These are phyloP conservation scores for Autographa gamma DNA, from an alignment of 2,888 invertebrate species.

Conservation along the genomic window DNA sequence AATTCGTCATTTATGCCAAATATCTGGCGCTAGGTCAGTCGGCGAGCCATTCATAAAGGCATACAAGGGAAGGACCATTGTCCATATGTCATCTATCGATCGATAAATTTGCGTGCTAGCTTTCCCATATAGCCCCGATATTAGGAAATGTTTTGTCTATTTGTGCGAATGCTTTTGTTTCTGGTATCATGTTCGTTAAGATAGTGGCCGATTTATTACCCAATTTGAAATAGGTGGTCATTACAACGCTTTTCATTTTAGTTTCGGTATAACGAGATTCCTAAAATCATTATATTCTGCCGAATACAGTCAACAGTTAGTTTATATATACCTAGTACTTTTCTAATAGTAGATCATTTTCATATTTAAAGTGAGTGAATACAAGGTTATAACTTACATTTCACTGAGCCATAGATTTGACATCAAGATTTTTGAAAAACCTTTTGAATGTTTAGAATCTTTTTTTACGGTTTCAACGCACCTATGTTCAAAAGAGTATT, in stretches of 20 bases:
- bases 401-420: no score
- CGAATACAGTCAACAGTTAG: no score
- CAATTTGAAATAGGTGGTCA: background rate
- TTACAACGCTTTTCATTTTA: background rate
- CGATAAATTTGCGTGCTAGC: slow-evolving; percentile 48
- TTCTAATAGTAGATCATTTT: no score
- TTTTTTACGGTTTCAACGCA: no score
- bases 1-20: slow-evolving; percentile 48
- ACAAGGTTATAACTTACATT: no score
- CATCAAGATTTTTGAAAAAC: no score
- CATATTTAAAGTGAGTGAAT: no score
- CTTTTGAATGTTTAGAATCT: no score
- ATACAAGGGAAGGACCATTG: slow-evolving; percentile 53
- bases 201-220: background rate
- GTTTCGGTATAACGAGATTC: background rate
- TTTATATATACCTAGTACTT: no score
- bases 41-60: slow-evolving; percentile 55
- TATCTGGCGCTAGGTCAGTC: slow-evolving; percentile 28
- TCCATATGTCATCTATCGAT: slow-evolving; percentile 51
- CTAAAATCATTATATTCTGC: no score
- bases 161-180: slow-evolving; percentile 11
- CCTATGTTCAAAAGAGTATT: background rate
- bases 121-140: slow-evolving; percentile 26
- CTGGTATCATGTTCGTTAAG: background rate
- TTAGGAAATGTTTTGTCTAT: slow-evolving; percentile 29